phyloP scores from a whole-genome alignment of 2,113 vertebrate genomes.

The Aramus guarauna region DNA sequence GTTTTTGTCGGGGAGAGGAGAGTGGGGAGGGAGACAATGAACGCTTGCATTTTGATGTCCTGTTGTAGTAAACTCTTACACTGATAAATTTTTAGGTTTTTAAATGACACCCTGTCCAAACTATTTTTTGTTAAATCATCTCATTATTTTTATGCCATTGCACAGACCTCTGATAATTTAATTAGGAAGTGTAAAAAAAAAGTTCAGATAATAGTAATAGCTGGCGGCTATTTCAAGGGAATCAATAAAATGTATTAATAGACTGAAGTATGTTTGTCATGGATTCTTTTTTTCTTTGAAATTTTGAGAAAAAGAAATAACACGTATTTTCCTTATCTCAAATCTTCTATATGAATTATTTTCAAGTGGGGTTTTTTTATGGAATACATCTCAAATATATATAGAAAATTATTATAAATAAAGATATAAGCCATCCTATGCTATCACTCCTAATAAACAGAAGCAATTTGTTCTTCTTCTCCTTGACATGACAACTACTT shows the following conservation, averaged over 20 bases:
- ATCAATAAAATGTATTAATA: neutral
- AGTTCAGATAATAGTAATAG: neutral
- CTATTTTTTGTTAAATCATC: neutral
- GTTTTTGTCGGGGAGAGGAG: no score
- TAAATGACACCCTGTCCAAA: neutral
- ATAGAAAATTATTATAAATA: neutral
- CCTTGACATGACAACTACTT: neutral
- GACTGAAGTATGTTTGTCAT: neutral
- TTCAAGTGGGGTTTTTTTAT: neutral
- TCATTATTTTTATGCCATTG: neutral
- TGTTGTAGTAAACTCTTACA: neutral
- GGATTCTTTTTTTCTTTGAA: neutral
- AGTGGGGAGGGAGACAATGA: neutral
- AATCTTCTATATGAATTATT: neutral
- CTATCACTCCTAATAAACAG: neutral
- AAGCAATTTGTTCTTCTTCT: neutral
- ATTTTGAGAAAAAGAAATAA: neutral
- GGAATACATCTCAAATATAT: neutral
- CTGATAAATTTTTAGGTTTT: neutral
- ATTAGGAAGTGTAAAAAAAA: neutral
- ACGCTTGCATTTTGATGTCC: neutral
- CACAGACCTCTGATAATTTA: neutral
- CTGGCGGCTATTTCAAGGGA: neutral
- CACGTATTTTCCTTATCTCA: neutral
- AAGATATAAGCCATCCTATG: neutral